Percentiles rank a stretch among this genome's conserved stretches.
These are phyloP conservation scores for Rhodinocichla rosea DNA, from an alignment of 2,113 vertebrate genomes.

Conservation along the genomic window DNA sequence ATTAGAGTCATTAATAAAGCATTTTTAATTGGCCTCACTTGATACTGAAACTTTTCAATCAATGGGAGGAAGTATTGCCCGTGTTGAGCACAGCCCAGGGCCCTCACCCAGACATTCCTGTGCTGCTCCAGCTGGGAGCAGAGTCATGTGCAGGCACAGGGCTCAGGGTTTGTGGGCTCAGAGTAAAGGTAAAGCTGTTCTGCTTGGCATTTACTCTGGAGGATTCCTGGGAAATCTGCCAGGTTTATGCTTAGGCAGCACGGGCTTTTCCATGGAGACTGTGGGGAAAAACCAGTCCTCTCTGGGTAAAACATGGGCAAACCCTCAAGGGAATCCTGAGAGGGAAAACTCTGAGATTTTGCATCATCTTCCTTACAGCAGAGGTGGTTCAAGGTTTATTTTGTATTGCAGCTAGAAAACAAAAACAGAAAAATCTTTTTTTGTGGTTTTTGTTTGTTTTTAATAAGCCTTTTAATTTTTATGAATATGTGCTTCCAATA, in stretches of 20 bases:
- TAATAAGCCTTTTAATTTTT: background rate
- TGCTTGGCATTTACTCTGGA: background rate
- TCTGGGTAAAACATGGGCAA: background rate
- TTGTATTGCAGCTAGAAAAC: background rate
- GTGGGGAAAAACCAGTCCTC: background rate
- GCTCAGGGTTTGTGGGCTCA: background rate
- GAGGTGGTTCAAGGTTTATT: background rate
- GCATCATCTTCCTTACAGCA: background rate
- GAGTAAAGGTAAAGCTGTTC: background rate
- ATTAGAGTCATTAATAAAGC: background rate
- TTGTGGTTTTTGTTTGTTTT: no score
- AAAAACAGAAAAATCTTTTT: background rate
- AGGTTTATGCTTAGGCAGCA: background rate
- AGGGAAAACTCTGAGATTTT: background rate
- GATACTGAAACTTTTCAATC: background rate
- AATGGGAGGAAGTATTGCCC: background rate
- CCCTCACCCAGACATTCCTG: rapidly evolving
- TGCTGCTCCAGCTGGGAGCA: background rate
- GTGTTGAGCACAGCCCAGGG: rapidly evolving
- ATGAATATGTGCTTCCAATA: rapidly evolving
- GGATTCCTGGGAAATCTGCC: background rate
- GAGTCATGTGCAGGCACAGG: rapidly evolving
- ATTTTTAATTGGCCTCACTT: background rate
- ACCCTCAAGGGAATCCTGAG: background rate
- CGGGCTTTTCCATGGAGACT: background rate